phyloP scores from a whole-genome alignment of 1,140 invertebrate genomes.

The Drosophila seguyi region DNA sequence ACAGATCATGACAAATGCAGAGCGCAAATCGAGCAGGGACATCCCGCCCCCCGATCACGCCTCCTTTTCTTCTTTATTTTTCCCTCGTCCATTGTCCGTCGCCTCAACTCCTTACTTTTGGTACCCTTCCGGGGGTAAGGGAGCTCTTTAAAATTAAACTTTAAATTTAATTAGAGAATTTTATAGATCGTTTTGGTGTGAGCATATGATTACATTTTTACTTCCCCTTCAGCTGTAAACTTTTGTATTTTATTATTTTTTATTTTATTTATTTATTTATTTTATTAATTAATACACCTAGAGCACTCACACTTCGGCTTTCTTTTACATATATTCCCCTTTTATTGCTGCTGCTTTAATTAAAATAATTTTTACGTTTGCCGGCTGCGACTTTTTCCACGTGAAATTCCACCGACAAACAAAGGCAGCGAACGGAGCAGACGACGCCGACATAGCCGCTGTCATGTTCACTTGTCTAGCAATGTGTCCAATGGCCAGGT shows the following conservation, averaged over 20 bases:
- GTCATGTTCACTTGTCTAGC: conserved; percentile 78
- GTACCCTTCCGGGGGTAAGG: background rate
- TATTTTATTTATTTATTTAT: too few species aligned
- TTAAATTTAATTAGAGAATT: background rate
- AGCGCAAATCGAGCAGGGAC: conserved; percentile 63
- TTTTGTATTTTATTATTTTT: background rate
- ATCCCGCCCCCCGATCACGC: conserved; percentile 9
- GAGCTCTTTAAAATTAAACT: background rate
- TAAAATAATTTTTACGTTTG: conserved; percentile 75
- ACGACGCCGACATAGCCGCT: conserved; percentile 65
- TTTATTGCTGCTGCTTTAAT: conserved; percentile 58
- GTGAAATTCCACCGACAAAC: conserved; percentile 66
- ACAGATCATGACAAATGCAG: conserved; percentile 82
- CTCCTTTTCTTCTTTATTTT: conserved; percentile 8
- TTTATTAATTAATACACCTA: background rate
- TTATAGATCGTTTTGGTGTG: background rate
- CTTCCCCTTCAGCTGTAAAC: too few species aligned
- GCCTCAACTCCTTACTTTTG: background rate
- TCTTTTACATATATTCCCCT: background rate
- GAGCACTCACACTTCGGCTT: conserved; percentile 2
- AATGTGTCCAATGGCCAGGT: conserved; percentile 64
- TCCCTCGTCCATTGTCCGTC: conserved; percentile 20
- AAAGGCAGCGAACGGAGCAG: conserved; percentile 36
- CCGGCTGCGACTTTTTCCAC: conserved; percentile 70
- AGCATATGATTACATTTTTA: too few species aligned